Evolutionary conservation across 2,797 vertebrate genomes (phyloP).

Genomic region (Dendrocincla tyrannina): DNA sequence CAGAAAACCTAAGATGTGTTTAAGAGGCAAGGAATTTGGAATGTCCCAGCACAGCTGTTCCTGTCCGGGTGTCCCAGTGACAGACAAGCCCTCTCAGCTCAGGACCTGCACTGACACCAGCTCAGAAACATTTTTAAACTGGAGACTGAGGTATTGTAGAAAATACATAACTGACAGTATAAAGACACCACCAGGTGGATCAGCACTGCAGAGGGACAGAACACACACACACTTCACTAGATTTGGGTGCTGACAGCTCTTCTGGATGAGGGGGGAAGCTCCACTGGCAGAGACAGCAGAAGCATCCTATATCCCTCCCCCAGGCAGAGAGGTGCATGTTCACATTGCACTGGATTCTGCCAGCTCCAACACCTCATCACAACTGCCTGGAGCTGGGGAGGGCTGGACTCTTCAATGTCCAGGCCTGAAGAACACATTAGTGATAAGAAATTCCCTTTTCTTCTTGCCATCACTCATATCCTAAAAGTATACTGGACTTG

Average conservation of each 20-base stretch:
- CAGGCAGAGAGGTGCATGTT: rapidly evolving
- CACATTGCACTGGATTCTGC: rapidly evolving
- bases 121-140: background rate
- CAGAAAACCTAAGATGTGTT: background rate
- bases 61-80: background rate
- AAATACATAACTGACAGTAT: background rate
- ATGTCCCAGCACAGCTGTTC: background rate
- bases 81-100: background rate
- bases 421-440: background rate
- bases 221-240: background rate
- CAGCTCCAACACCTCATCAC: background rate
- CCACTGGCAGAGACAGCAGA: background rate
- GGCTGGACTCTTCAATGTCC: background rate
- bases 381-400: background rate
- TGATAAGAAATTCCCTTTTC: background rate
- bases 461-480: background rate
- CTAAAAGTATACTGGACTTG: background rate
- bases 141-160: background rate
- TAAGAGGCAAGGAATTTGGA: background rate
- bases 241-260: background rate
- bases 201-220: background rate
- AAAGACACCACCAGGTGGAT: background rate
- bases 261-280: background rate
- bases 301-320: background rate
- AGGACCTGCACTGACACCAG: background rate